phyloP scores from a whole-genome alignment of 2,797 vertebrate genomes.

The Steatocranus sp. region DNA sequence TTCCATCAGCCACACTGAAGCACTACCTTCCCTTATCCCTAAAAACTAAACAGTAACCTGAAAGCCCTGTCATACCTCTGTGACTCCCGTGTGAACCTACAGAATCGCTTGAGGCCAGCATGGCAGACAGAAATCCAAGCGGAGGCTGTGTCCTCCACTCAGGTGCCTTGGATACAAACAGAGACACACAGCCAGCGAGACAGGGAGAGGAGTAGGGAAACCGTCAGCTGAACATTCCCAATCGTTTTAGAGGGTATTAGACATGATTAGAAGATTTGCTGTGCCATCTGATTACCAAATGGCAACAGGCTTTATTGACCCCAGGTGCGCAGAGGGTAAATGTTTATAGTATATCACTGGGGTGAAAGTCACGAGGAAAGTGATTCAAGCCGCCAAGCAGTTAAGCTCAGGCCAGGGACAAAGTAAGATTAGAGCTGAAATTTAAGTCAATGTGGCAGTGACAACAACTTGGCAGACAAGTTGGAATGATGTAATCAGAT shows the following conservation, averaged over 20 bases:
- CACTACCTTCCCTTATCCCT: conserved; percentile 7
- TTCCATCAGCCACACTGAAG: conserved; percentile 16
- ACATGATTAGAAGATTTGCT: conserved; percentile 63
- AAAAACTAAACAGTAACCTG: conserved; percentile 21
- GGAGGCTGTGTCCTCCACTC: conserved; percentile 23
- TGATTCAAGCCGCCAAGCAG: conserved; percentile 35
- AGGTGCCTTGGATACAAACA: conserved; percentile 44
- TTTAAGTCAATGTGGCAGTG: conserved; percentile 33
- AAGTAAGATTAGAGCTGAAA: conserved; percentile 44
- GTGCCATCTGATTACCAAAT: conserved; percentile 68
- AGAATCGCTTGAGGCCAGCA: not conserved
- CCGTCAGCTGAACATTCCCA: conserved; percentile 6
- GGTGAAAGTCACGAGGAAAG: conserved; percentile 21
- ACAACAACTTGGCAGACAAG: conserved; percentile 38
- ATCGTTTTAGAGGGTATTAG: conserved; percentile 53
- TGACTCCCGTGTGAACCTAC: conserved; percentile 52
- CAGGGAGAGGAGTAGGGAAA: not conserved
- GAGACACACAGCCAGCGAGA: not conserved
- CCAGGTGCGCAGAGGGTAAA: conserved; percentile 67
- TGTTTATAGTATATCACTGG: conserved; percentile 53
- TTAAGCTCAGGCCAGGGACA: conserved; percentile 6
- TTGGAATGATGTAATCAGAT: conserved; percentile 40
- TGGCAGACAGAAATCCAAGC: not conserved
- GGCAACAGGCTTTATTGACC: conserved; percentile 68
- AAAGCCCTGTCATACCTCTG: conserved; percentile 3